Base-by-base conservation (phyloP, 2,113 vertebrate genomes). In the Ceuthmochares aereus region DNA sequence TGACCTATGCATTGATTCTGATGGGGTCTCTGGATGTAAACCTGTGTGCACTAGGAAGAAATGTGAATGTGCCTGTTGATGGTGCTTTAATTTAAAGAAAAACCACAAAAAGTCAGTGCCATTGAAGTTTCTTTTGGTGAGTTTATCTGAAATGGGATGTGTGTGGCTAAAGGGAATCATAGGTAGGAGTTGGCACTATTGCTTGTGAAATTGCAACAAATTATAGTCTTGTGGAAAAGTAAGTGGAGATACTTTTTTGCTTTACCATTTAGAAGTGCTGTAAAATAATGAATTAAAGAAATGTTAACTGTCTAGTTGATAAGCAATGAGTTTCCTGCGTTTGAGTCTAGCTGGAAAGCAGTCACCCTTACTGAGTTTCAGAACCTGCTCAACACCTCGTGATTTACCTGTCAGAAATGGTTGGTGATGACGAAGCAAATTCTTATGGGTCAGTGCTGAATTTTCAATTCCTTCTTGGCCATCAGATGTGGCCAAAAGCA, bases 1-100 rank as follows among this genome's bases (percentile, higher is more conserved):
- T 92, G 89, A 79, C 86, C 95, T 94, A 87, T 91, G 62, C 62
- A 68, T 94, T 94, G 85, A 90, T 96, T 97, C 75, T 95, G 78
- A 68, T 86, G 93, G 92, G 55, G 13, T 12, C 89, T 90, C 51
- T 4, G 14, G 81, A 32, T 15, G 21, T 60, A 88, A 94, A 73
- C 72, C 72, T 79, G 20, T 81, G 73, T 64, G 21, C 10, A 52
- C 45, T n/a, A 59, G 67, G 79, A 94, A 79, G 85, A 96, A 92
- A 93, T 93, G 43, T 77, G 59, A 78, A 67, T 93, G 72, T 85
- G 67, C 66, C 67, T 81, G 34, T 94, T 93, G 23, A 34, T 93
- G 12, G n/a, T 88, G 34, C 92, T 95, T 89, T 80, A 91, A 84
- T 96, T 64, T 92, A 75, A 75, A 63, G 69, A 32, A 86, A 96